These are phyloP conservation scores for Cladopsammia gracilis DNA, from an alignment of 64 coral and sea anemone species.

Conservation along the genomic window DNA sequence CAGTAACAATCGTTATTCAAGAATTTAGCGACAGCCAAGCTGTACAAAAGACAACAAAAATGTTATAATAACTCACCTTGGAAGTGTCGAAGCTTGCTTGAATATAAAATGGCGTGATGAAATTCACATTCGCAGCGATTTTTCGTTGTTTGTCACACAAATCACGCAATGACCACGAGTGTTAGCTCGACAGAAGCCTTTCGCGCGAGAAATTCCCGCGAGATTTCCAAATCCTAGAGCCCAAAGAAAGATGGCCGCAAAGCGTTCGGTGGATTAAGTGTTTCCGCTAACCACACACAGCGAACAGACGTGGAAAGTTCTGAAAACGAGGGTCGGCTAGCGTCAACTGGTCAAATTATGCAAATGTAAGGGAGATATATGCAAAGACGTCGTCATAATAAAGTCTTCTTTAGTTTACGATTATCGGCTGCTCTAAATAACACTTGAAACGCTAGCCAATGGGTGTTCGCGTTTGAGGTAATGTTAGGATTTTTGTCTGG, in stretches of 20 bases:
- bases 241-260: constrained; percentile 5
- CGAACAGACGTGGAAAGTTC: background rate
- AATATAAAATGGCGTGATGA: constrained; percentile 1
- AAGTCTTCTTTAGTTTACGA: background rate
- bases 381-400: background rate
- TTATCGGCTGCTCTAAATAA: background rate
- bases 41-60: background rate
- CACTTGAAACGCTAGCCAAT: constrained; percentile 12
- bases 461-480: background rate
- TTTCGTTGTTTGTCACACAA: background rate
- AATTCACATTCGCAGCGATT: background rate
- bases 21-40: background rate
- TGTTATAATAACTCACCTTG: constrained; percentile 10
- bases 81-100: background rate
- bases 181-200: background rate
- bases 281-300: background rate
- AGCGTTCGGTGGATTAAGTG: background rate
- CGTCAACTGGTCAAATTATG: background rate
- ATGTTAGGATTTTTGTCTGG: background rate
- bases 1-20: background rate
- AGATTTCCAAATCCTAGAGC: background rate
- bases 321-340: background rate
- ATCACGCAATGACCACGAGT: background rate
- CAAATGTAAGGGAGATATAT: constrained; percentile 3
- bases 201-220: background rate